Percentiles rank a stretch among this genome's conserved stretches.
Conservation (phyloP, 2,888 invertebrate species). For the Drosophila infuscata region DNA sequence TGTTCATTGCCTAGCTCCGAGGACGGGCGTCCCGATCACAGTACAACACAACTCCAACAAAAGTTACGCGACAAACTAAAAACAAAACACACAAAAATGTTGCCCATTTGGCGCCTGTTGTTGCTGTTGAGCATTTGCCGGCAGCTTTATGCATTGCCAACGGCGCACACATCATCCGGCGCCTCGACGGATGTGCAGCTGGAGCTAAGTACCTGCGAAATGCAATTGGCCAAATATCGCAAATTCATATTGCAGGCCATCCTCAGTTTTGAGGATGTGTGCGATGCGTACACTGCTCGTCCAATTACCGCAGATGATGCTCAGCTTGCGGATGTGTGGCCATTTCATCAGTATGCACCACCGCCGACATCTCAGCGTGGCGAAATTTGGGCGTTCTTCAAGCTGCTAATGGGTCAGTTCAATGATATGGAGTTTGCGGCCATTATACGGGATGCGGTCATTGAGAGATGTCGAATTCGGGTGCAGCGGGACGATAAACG, state of each 20-base stretch:
- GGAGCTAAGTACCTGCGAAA: conserved; percentile 77
- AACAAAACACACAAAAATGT: conserved; percentile 26
- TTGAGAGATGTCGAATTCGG: conserved; percentile 82
- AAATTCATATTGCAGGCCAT: conserved; percentile 82
- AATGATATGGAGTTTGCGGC: conserved; percentile 82
- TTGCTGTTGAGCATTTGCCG: conserved; percentile 50
- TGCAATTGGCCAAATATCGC: conserved; percentile 82
- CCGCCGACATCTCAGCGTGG: conserved; percentile 73
- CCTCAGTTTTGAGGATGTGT: conserved; percentile 83
- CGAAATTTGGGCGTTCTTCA: conserved; percentile 83
- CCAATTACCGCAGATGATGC: conserved; percentile 48
- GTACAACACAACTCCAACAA: background rate
- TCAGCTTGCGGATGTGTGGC: conserved; percentile 35
- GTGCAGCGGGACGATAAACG: conserved; percentile 82
- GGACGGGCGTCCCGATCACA: conserved; percentile 13
- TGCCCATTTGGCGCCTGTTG: conserved; percentile 56
- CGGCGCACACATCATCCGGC: conserved; percentile 33
- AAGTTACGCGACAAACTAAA: conserved; percentile 1
- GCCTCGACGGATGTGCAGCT: conserved; percentile 30
- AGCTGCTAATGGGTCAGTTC: conserved; percentile 83
- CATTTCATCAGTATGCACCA: conserved; percentile 77
- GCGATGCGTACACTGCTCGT: conserved; percentile 79
- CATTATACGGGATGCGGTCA: conserved; percentile 80
- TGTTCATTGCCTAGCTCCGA: conserved; percentile 55
- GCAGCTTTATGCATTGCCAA: conserved; percentile 51